These are phyloP conservation scores for Oreochromis aureus DNA, from an alignment of 2,113 vertebrate species.

Conservation along the genomic window DNA sequence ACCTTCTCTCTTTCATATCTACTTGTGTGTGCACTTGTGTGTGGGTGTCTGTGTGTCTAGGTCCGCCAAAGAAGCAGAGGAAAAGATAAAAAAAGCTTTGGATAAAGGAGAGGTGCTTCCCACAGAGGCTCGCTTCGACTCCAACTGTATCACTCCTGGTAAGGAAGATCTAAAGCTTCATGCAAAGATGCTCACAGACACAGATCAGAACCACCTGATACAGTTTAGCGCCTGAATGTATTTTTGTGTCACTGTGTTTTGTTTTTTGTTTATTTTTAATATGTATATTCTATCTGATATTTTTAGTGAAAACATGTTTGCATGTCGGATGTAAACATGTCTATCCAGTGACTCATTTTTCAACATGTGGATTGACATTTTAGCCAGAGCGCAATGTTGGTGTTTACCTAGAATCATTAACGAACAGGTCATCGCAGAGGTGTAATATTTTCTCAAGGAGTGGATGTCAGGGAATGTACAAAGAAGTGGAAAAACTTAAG, in stretches of 20 bases:
- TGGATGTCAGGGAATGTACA: background rate
- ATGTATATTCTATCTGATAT: background rate
- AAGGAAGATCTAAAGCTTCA: background rate
- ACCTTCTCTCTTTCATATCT: background rate
- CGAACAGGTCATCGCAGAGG: rapidly evolving
- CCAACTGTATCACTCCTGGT: conserved; percentile 99
- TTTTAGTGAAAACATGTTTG: background rate
- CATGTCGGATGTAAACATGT: background rate
- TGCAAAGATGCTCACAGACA: background rate
- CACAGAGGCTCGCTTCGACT: conserved; percentile 94
- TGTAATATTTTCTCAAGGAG: rapidly evolving
- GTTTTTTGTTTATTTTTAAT: background rate
- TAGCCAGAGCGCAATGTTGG: background rate
- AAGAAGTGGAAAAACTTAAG: background rate
- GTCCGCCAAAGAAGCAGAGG: conserved; percentile 97
- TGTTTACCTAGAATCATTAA: background rate
- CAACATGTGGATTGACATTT: background rate
- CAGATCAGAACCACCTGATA: background rate
- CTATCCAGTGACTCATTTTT: background rate
- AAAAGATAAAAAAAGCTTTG: conserved; percentile 96
- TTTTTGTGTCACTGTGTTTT: background rate
- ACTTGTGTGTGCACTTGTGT: background rate
- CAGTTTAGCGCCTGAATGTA: background rate
- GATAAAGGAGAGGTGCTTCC: conserved; percentile 96
- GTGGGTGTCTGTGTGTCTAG: conserved; percentile 58